Conservation (phyloP, 2,888 invertebrate genomes). For the Acleris cristana region DNA sequence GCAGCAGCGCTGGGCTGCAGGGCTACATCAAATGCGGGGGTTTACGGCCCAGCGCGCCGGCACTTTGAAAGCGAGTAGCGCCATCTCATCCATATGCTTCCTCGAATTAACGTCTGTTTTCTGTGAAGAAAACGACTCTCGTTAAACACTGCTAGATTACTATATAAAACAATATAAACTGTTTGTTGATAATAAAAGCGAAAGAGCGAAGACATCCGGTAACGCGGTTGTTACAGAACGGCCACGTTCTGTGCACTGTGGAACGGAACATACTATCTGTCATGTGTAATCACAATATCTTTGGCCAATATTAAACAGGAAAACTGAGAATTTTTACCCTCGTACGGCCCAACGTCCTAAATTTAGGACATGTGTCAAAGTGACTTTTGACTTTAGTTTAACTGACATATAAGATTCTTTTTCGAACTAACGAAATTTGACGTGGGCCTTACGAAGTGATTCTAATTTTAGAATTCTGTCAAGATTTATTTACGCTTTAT, state of each 20-base stretch:
- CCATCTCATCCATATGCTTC: conserved; percentile 81
- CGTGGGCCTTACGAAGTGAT: too few species aligned
- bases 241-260: neutral
- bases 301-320: too few species aligned
- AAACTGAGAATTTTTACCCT: too few species aligned
- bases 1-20: conserved; percentile 64
- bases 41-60: conserved; percentile 68
- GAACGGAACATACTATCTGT: neutral
- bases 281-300: too few species aligned
- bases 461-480: too few species aligned
- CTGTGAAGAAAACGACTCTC: conserved; percentile 77
- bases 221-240: conserved; percentile 42
- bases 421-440: too few species aligned
- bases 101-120: conserved; percentile 82
- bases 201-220: conserved; percentile 51
- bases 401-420: too few species aligned
- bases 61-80: conserved; percentile 79
- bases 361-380: too few species aligned
- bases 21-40: conserved; percentile 74
- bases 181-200: conserved; percentile 68
- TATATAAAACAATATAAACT: conserved; percentile 76
- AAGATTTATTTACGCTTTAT: too few species aligned
- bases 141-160: conserved; percentile 74
- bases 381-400: too few species aligned
- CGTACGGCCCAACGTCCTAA: too few species aligned